phyloP scores from a whole-genome alignment of 1,140 invertebrate genomes.

The Drosophila santomea region DNA sequence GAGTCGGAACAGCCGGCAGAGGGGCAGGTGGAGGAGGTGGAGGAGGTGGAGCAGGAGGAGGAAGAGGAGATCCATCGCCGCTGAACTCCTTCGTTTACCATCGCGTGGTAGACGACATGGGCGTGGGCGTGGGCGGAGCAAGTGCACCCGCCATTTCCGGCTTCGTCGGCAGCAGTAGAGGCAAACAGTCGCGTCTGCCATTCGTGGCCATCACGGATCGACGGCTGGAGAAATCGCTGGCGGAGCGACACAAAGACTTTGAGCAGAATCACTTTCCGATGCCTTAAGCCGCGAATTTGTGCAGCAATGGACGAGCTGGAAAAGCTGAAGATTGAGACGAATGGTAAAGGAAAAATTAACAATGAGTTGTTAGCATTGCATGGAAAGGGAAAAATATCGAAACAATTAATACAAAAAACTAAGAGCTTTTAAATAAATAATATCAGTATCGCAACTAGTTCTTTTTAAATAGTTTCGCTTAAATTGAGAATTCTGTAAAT shows the following conservation, averaged over 20 bases:
- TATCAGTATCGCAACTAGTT: too few species aligned
- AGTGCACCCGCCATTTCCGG: constrained; percentile 14
- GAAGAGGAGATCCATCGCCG: constrained; percentile 32
- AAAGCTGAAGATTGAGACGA: background rate
- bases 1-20: background rate
- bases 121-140: constrained; percentile 10
- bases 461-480: too few species aligned
- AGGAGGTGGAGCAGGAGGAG: background rate
- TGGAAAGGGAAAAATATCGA: constrained; percentile 1
- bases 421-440: background rate
- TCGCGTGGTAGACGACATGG: constrained; percentile 65
- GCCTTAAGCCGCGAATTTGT: constrained; percentile 66
- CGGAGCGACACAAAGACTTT: constrained; percentile 76
- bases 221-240: constrained; percentile 65
- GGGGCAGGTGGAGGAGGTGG: background rate
- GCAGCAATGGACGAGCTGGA: constrained; percentile 3
- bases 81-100: constrained; percentile 80
- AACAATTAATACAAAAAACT: too few species aligned
- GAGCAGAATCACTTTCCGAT: constrained; percentile 83
- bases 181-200: constrained; percentile 72
- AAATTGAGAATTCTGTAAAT: too few species aligned
- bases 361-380: background rate
- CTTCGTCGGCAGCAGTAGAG: constrained; percentile 44
- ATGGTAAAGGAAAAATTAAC: background rate
- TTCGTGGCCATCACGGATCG: constrained; percentile 82